A percentile compares a stretch with the other conserved stretches of the same genome.
phyloP scores from a whole-genome alignment of 2,797 vertebrate genomes.

The Muscicapa comitata region DNA sequence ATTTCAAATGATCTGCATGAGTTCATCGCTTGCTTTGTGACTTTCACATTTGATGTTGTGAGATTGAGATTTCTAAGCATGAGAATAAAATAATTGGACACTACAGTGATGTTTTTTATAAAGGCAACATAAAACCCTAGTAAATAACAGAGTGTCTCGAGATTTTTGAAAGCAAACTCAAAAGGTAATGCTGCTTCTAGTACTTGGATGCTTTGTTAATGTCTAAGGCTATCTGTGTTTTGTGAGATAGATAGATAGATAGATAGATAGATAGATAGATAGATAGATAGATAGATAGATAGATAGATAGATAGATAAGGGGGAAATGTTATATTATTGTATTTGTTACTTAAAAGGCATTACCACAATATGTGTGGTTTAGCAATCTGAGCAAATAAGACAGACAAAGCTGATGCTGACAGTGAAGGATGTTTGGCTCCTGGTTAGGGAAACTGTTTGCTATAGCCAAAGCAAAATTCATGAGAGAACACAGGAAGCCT shows the following conservation, averaged over 20 bases:
- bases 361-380: neutral
- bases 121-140: neutral
- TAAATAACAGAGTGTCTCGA: neutral
- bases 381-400: neutral
- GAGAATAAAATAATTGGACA: neutral
- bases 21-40: neutral
- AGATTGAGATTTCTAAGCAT: neutral
- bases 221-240: neutral
- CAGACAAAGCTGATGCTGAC: neutral
- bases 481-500: neutral
- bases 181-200: neutral
- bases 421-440: neutral
- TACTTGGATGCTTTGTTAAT: neutral
- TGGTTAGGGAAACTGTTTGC: neutral
- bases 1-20: constrained; percentile 15
- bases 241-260: neutral
- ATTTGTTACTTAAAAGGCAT: neutral
- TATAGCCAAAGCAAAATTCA: neutral
- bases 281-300: neutral
- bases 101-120: neutral
- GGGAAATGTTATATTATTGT: neutral
- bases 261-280: neutral
- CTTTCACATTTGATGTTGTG: neutral
- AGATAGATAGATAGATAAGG: neutral
- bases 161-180: neutral